A percentile compares a stretch with the other conserved stretches of the same genome.
These are phyloP conservation scores for Diplolepis rosae DNA, from an alignment of 2,888 invertebrate species.

Conservation along the genomic window DNA sequence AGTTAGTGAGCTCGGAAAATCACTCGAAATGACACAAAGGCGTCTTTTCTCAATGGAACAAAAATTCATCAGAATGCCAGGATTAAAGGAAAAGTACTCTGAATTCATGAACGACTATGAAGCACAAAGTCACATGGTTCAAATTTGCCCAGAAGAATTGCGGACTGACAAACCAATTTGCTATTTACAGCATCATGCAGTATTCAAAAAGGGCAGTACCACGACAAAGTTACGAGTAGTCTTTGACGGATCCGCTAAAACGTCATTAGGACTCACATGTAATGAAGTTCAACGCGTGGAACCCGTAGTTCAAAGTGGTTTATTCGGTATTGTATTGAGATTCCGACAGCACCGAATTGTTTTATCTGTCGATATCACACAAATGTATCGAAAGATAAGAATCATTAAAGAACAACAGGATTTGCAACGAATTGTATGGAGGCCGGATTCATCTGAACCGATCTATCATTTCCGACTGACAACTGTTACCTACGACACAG, in stretches of 20 bases:
- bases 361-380: neutral
- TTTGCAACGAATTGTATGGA: neutral
- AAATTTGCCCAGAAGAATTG: neutral
- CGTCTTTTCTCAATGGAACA: slow-evolving; percentile 28
- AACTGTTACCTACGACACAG: neutral
- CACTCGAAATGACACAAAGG: slow-evolving; percentile 22
- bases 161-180: neutral
- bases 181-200: slow-evolving; percentile 62
- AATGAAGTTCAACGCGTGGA: too few relatives aligned
- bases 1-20: slow-evolving; percentile 35
- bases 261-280: too few relatives aligned
- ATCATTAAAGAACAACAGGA: neutral
- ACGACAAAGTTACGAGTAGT: slow-evolving; percentile 54
- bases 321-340: too few relatives aligned
- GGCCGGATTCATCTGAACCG: neutral
- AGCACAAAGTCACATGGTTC: slow-evolving; percentile 45
- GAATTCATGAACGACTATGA: slow-evolving; percentile 43
- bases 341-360: too few relatives aligned
- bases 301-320: too few relatives aligned
- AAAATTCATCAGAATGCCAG: slow-evolving; percentile 15
- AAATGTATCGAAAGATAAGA: neutral
- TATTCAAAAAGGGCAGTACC: too few relatives aligned
- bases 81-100: slow-evolving; percentile 30
- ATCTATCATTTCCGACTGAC: neutral
- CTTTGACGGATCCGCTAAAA: too few relatives aligned